Evolutionary conservation across 2,113 vertebrate genomes (phyloP), one percentile per base, ranked within the genome.

Genomic region (Xiphophorus couchianus): DNA sequence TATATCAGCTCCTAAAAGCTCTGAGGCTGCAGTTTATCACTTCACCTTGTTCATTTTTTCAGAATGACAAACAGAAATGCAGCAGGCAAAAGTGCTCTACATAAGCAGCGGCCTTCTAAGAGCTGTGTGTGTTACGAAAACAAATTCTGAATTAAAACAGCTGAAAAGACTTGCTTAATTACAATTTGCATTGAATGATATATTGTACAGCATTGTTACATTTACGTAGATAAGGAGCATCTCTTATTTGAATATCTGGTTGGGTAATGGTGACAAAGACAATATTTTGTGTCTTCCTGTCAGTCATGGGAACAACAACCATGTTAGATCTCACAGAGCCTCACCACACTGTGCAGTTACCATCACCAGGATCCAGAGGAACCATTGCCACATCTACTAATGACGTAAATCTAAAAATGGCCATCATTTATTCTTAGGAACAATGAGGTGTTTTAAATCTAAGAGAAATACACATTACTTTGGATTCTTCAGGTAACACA

Each of bases 41-140:
- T 6, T 69, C 62, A 67, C 61, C 71, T 62, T 14, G 72, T 70
- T 88, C 77, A 81, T 86, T 85, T 90, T 80, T 58, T 68, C 28
- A 51, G 78, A 27, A 39, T 77, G 37, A 68, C 85, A 74, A 84
- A 78, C 48, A 78, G 64, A 71, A 63, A 84, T 15, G 14, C 77
- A 74, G 63, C 2, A 69, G 44, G 37, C 54, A 68, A 58, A 68
- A 9, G 62, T 9, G 5, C 22, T 51, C 27, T 77, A 29, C 27
- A 62, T 0, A 61, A 37, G 6, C 31, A 42, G 9, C 12, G 10
- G 37, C 37, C 37, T 11, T 12, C 37, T 39, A 8, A 39, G 39
- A 42, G 39, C 39, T 42, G 39, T 14, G 39, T 39, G 37, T 14
- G 39, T 15, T 42, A 13, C 35, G 25, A 74, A 77, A 69, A 65